Evolutionary conservation across 2,797 vertebrate genomes (phyloP), one percentile per base, ranked within the genome.

Genomic region (Ctenopoma kingsleyae): DNA sequence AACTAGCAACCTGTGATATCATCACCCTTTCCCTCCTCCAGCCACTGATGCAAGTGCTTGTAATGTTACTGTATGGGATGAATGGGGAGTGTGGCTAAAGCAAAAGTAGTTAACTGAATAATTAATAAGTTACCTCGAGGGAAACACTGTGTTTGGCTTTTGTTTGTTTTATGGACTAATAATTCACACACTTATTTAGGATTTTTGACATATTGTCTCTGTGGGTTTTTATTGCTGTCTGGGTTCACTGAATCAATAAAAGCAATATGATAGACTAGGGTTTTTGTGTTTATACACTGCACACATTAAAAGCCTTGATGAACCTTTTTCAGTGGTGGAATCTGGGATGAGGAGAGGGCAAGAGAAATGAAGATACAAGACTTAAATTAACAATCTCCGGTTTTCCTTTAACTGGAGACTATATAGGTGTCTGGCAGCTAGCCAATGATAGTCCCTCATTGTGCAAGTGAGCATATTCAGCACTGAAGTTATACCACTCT

Each of bases 371-470:
- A 6, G 27, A 49, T 17, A 3, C 6, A 20, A 25, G 36, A 25
- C 25, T 57, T 7, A 19, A 1, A 8, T 16, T 27, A 15, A 27
- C 49, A 3, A 43, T 55, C 16, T 68, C 19, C 35, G 13, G 49
- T 67, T 67, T 58, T 23, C 27, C 25, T 38, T 55, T 65, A 61
- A 36, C 30, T 69, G 53, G 63, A 46, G 80, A 64, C 65, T 85
- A 63, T 53, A 66, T 78, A 89, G 89, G 82, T 93, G 92, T 92
- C 89, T 92, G 89, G 91, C 91, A 91, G 88, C 82, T 82, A 51
- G 71, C 62, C 57, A 71, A 62, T 67, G 56, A 4, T 48, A 60
- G 50, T 76, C 67, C 46, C n/a, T 59, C 46, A 56, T 17, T 52
- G 64, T 49, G 54, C 27, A 41, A 47, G 16, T 49, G 25, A 63